Conservation (phyloP, 2,113 vertebrate species). For the Cyanocitta stelleri region DNA sequence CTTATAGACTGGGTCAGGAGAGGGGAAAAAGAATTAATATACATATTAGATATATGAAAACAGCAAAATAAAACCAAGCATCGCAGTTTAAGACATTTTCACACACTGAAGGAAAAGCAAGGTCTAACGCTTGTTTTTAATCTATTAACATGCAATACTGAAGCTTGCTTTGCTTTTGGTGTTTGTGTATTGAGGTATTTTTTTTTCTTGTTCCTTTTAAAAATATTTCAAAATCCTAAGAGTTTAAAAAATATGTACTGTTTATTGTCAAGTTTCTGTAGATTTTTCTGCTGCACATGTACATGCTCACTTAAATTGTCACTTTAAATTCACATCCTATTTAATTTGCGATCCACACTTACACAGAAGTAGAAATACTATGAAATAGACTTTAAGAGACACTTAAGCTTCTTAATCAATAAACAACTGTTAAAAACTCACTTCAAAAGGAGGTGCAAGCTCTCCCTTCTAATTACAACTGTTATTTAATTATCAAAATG, state of each 20-base stretch:
- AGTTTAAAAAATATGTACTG: neutral
- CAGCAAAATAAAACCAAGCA: neutral
- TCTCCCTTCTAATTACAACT: neutral
- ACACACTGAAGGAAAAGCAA: neutral
- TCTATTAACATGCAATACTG: neutral
- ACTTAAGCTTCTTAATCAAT: neutral
- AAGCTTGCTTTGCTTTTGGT: neutral
- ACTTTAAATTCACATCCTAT: neutral
- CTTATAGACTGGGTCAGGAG: slow-evolving; percentile 71
- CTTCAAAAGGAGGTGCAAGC: neutral
- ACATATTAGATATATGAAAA: neutral
- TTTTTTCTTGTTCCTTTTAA: neutral
- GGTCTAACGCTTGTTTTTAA: neutral
- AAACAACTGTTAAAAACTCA: neutral
- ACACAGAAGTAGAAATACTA: neutral
- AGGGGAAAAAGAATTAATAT: neutral
- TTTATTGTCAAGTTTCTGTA: neutral
- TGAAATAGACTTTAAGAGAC: neutral
- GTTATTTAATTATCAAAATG: neutral
- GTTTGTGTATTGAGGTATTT: neutral
- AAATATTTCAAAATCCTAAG: neutral
- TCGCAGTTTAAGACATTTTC: neutral
- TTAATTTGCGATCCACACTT: neutral
- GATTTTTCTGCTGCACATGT: accelerated
- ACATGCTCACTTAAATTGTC: neutral